Evolutionary conservation across 2,797 vertebrate species (phyloP).

Genomic region (Propithecus deckenii): DNA sequence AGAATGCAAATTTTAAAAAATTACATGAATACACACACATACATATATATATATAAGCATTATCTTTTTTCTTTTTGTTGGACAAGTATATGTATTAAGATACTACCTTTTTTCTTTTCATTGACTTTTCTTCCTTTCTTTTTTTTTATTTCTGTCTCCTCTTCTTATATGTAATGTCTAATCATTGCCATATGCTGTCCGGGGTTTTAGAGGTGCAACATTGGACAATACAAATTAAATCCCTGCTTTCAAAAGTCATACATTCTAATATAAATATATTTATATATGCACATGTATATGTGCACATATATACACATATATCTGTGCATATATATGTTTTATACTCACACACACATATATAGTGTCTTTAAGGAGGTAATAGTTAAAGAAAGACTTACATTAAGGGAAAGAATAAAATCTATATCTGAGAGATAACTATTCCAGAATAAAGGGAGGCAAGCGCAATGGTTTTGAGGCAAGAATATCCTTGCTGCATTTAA

Average conservation of each 20-base stretch:
- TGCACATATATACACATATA: background rate
- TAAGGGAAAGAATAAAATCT: background rate
- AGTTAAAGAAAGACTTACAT: background rate
- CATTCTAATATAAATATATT: background rate
- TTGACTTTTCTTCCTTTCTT: background rate
- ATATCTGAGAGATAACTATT: background rate
- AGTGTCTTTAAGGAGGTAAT: background rate
- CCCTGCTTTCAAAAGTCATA: background rate
- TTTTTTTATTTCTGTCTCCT: background rate
- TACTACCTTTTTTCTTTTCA: background rate
- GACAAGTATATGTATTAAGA: background rate
- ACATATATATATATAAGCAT: background rate
- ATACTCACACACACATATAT: background rate
- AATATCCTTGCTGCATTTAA: background rate
- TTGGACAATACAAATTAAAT: background rate
- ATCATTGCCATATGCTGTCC: background rate
- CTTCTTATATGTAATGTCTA: background rate
- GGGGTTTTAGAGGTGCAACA: background rate
- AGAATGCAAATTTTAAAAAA: background rate
- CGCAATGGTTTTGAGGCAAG: background rate
- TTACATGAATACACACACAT: background rate
- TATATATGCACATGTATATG: background rate
- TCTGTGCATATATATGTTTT: background rate
- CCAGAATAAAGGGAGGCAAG: background rate
- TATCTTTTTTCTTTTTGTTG: background rate